Percentiles rank a stretch among this genome's conserved stretches.
Evolutionary conservation across 2,797 vertebrate genomes (phyloP).

Genomic region (Neomorphus geoffroyi): DNA sequence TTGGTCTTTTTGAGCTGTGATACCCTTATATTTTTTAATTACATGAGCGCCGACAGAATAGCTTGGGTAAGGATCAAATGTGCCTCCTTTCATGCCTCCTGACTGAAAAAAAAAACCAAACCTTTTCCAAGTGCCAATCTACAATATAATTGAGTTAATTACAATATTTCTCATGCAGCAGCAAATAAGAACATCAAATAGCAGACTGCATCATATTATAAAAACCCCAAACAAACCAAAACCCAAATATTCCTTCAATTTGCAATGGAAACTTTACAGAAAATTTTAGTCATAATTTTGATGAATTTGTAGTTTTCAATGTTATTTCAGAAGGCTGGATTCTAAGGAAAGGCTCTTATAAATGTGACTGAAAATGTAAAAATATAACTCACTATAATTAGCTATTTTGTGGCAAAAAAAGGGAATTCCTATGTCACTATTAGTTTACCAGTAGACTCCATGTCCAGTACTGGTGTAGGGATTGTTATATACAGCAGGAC

Average conservation of each 20-base stretch:
- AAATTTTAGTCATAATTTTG: not conserved
- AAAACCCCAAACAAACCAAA: not conserved
- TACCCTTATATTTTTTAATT: slow-evolving; percentile 1
- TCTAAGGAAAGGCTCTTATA: not conserved
- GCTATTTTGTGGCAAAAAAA: not conserved
- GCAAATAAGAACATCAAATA: not conserved
- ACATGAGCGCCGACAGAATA: slow-evolving; percentile 73
- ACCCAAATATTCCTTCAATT: not conserved
- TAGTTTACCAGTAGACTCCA: not conserved
- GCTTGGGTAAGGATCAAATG: slow-evolving; percentile 78
- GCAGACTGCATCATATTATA: not conserved
- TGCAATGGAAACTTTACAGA: not conserved
- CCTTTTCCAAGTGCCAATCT: not conserved
- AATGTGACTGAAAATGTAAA: not conserved
- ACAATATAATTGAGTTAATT: not conserved
- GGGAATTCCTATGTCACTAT: not conserved
- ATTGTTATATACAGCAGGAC: not conserved
- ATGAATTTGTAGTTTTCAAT: not conserved
- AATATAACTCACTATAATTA: not conserved
- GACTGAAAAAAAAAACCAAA: slow-evolving; percentile 53
- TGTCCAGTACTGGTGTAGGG: not conserved
- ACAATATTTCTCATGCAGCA: not conserved
- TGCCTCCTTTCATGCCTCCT: slow-evolving; percentile 83
- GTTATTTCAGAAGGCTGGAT: not conserved
- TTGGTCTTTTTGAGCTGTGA: slow-evolving; percentile 20